These are phyloP conservation scores for Axinella damicornis DNA, from an alignment of 37 sponge, comb jelly and placozoan genomes.

Conservation along the genomic window DNA sequence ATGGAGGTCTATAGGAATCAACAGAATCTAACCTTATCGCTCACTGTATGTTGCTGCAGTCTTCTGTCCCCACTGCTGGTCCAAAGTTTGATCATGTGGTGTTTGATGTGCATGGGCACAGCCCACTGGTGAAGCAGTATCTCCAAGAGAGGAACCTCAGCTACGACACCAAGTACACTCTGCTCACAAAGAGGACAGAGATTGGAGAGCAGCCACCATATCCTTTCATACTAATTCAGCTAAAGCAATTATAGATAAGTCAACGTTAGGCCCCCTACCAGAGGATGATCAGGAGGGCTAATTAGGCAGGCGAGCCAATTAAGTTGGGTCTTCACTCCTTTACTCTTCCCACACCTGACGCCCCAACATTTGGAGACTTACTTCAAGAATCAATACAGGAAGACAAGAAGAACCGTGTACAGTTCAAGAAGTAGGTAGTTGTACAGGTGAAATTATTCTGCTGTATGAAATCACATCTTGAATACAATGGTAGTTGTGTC, in stretches of 20 bases:
- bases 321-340: too few relatives aligned
- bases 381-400: slow-evolving; percentile 23
- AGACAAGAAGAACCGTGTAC: not conserved
- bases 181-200: slow-evolving; percentile 73
- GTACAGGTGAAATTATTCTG: not conserved
- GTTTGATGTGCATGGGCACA: slow-evolving; percentile 78
- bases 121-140: slow-evolving; percentile 83
- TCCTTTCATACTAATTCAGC: not conserved
- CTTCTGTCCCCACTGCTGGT: slow-evolving; percentile 25
- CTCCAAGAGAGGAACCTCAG: slow-evolving; percentile 17
- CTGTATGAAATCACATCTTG: too few relatives aligned
- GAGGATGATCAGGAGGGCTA: too few relatives aligned
- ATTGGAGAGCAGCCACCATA: slow-evolving; percentile 51
- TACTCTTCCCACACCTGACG: not conserved
- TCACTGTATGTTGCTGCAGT: too few relatives aligned
- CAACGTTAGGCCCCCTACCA: too few relatives aligned
- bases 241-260: too few relatives aligned
- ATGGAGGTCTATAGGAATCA: too few relatives aligned
- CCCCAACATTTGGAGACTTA: slow-evolving; percentile 40
- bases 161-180: slow-evolving; percentile 19
- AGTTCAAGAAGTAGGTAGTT: slow-evolving; percentile 33
- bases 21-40: too few relatives aligned
- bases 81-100: slow-evolving; percentile 71
- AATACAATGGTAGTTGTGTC: too few relatives aligned
- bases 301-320: too few relatives aligned